Base-by-base conservation (phyloP, 2,113 vertebrate species). In the Eubucco bourcierii region DNA sequence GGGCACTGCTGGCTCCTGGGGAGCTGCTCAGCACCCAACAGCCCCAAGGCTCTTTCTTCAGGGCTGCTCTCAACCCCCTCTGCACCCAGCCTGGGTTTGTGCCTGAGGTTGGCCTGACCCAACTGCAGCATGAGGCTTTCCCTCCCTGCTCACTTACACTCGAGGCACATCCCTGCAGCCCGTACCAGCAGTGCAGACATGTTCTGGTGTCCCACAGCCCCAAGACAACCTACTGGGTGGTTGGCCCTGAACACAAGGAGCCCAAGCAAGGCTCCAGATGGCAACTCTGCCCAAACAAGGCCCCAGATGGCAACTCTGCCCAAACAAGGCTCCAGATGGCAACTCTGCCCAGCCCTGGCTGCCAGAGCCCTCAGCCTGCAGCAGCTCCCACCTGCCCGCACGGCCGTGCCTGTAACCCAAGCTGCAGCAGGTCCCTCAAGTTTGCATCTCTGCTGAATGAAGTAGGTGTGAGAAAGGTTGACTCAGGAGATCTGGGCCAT, bases 401-500 rank as follows among this genome's bases (percentile, higher is more conserved):
- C 5, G 31, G 50, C 77, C 41, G 47, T 0, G 12, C 15, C 1
- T 61, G 87, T 79, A 80, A 88, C 4, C 3, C 20, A 37, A 84
- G 31, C 90, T 73, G 9, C 1, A 0, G 63, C 64, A 37, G 24
- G 16, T 15, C 34, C 5, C 52, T 5, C 20, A 70, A 25, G 47
- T 72, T 34, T 3, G 1, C 77, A 6, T 68, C 39, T 7, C 78
- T 15, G 12, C 60, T 78, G 79, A 29, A 85, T 85, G 31, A 7
- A 87, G 80, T 24, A 89, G 85, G 88, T 93, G 90, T 72, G 70
- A 95, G 86, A 31, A 58, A 77, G 60, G 53, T 19, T 90, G 55
- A 0, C 7, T 71, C n/a, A 19, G 4, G 56, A 0, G 2, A 29
- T 44, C 88, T 80, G 64, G 50, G 61, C 78, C 64, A 2, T 74